phyloP scores from a whole-genome alignment of 2,797 vertebrate genomes.

The Phaenicophaeus curvirostris region DNA sequence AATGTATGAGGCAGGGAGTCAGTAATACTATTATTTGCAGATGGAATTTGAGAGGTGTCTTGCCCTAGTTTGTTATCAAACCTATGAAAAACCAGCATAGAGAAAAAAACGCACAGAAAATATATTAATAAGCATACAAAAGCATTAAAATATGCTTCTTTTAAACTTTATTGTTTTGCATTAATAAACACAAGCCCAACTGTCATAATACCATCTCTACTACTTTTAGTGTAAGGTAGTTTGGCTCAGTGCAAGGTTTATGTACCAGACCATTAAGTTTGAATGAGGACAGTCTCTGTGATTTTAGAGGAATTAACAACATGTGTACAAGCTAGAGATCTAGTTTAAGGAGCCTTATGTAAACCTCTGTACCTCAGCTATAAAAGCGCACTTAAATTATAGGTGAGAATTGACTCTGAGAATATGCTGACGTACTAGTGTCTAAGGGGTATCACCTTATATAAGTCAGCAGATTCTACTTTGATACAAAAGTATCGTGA shows the following conservation, averaged over 20 bases:
- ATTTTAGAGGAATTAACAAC: slow-evolving; percentile 3
- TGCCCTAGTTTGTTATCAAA: neutral
- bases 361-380: neutral
- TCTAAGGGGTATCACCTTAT: neutral
- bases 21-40: neutral
- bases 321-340: neutral
- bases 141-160: neutral
- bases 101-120: neutral
- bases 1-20: neutral
- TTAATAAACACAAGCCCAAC: neutral
- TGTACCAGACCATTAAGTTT: neutral
- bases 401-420: neutral
- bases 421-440: neutral
- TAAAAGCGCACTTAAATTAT: neutral
- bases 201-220: neutral
- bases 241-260: neutral
- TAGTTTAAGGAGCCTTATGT: neutral
- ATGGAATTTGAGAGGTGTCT: slow-evolving; percentile 6
- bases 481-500: neutral
- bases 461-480: neutral
- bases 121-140: neutral
- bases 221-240: neutral
- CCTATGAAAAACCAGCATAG: neutral
- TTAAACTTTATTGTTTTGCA: neutral
- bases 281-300: neutral